Evolutionary conservation across 1,140 invertebrate species (phyloP), one percentile per base, ranked within the genome.

Genomic region (Heliothis subflexa): DNA sequence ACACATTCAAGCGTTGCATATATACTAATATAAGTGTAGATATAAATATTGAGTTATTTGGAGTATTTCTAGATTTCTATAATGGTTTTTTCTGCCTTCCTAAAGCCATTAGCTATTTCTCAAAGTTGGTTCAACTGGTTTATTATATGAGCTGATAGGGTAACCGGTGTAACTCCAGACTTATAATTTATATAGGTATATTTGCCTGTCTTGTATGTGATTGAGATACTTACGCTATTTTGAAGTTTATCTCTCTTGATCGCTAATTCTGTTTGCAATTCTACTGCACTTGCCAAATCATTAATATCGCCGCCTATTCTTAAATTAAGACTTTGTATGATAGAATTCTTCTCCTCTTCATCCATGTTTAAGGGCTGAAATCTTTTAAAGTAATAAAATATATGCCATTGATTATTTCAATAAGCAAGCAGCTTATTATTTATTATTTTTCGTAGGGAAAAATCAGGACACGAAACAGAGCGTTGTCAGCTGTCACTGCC

Each of bases 221-320:
- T 40, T 7, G 5, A 40, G 9, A 40, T 9, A 91, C 86, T 88
- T 88, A 93, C 91, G 74, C 81, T 86, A 68, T 76, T 88, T 85
- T 88, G 80, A 55, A 94, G 83, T 25, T 86, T 70, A 18, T 90
- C 81, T 68, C 82, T 87, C 74, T 83, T 87, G 2, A 72, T 18
- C 28, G 83, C 33, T 52, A 92, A 83, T 70, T 93, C 88, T 83
- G 79, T 87, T 88, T 91, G 88, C 66, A 89, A 45, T 57, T 91
- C 88, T 70, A 89, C 45, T 57, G 88, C 82, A 71, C 79, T 85
- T 45, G 85, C 86, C 68, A 91, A 81, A 70, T 92, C 88, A 72
- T 89, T 87, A 18, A 94, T 89, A 84, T 94, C 90, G 62, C 79
- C 77, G 52, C 92, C 92, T 72, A 94, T 88, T 81, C 83, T 88